Base-by-base conservation (phyloP, 2,888 invertebrate species). In the Eudasyphora cyanicolor region DNA sequence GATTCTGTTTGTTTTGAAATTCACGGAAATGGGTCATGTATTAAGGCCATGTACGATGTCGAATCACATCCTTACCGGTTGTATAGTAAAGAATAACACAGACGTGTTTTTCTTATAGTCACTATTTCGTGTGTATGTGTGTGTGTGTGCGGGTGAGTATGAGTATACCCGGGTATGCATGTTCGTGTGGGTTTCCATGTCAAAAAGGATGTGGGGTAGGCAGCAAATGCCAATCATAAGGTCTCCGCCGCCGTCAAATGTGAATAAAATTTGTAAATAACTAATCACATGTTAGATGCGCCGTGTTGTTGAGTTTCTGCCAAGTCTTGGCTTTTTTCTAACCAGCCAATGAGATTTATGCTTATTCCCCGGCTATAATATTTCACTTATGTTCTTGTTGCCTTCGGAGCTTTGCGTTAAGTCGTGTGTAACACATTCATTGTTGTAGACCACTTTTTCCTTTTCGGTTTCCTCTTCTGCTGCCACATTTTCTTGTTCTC, bases 301-400 rank as follows among this genome's bases (percentile, higher is more conserved):
- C 62, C 51, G 79, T 82, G 73, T 76, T 76, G 76, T 79, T 76
- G 79, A 73, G 67, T 73, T 79, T 29, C 57, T 79, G 78, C 71
- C 49, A 54, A 60, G 76, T 49, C 27, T 54, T 60, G 71, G 8
- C 64, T 76, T 57, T 35, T 76, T 76, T 73, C 49, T 60, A 57
- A 76, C 21, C 82, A 79, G 49, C 79, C 82, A 82, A 79, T 82
- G 60, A 74, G 79, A 76, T 79, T 82, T 82, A 62, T 79, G 76
- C 67, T 82, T 76, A 79, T 82, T 73, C 71, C 73, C 35, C 49
- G 60, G 51, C 24, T 29, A 57, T 77, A 77, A 82, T 67, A 74
- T 74, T 74, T 82, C 69, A 78, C 74, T 74, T 77, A 69, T 82
- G 57, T 57, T 4, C 27, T 57, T 24, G 24, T 57, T 51, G 51